Base-by-base conservation (phyloP, 92 coral and sea anemone species). In the Micromussa lordhowensis region DNA sequence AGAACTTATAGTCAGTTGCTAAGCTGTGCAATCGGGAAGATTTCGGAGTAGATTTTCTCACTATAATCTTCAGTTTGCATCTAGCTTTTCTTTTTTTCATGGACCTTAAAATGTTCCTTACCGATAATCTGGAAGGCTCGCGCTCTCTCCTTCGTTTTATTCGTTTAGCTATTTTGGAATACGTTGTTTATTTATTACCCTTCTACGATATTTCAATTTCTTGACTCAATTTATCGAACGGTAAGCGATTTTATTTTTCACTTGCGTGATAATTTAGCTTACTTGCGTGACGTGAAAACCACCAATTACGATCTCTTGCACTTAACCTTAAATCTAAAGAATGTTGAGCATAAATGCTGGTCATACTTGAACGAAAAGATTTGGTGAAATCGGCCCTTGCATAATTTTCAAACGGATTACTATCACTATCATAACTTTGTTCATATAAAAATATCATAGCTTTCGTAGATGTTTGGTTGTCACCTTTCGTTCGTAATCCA, bases 1-100 rank as follows among this genome's bases (percentile, higher is more conserved):
- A 75, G 12, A 79, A 70, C 85, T 86, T 86, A 78, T 79, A 86
- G 75, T 86, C 78, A 79, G 51, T 61, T 3, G 76, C 90, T 78
- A 86, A 29, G 57, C 77, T 38, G 71, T 85, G 72, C 21, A 86
- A 75, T 34, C 54, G 61, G 7, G 84, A 86, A 54, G 89, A 86
- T 59, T 75, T 79, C 24, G 83, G 84, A 75, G 59, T 77, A 40
- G 72, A 69, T 74, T 85, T 85, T 26, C 88, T 29, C 8, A 85
- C 0, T 22, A 24, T 51, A 29, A 55, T 16, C 49, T 84, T 73
- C 10, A 70, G 68, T 34, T 76, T 85, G 59, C 49, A 68, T 85
- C 89, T 85, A 85, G 76, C 72, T 75, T 77, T 85, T 76, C 82
- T 73, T 21, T 53, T 85, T 34, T 68, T 75, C 81, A 77, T 74